Evolutionary conservation across 2,888 invertebrate genomes (phyloP).

Genomic region (Molorchus minor): DNA sequence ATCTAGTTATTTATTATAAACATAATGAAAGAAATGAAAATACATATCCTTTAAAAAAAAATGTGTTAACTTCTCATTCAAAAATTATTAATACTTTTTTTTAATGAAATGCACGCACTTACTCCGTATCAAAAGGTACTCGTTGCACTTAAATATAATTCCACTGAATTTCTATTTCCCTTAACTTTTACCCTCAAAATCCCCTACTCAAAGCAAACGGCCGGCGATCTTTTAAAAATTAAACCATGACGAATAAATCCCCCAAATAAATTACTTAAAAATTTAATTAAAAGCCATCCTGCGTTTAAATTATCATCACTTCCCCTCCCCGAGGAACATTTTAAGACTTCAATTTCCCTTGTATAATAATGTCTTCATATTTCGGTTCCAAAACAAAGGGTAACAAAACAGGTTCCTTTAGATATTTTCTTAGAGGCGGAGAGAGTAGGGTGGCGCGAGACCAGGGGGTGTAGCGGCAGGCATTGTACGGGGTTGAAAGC

Average conservation of each 20-base stretch:
- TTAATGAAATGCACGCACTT: too few relatives aligned
- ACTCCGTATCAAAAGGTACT: too few relatives aligned
- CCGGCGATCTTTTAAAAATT: constrained; percentile 3
- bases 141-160: too few relatives aligned
- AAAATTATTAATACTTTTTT: too few relatives aligned
- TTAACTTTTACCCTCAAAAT: too few relatives aligned
- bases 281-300: constrained; percentile 21
- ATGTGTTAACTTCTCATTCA: too few relatives aligned
- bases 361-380: constrained; percentile 20
- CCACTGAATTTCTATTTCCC: too few relatives aligned
- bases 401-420: constrained; percentile 26
- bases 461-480: constrained; percentile 47
- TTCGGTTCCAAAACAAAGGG: constrained; percentile 19
- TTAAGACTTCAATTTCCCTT: constrained; percentile 17
- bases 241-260: constrained; percentile 6
- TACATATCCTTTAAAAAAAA: too few relatives aligned
- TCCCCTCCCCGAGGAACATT: constrained; percentile 1
- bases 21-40: too few relatives aligned
- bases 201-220: too few relatives aligned
- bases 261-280: constrained; percentile 11
- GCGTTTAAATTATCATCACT: constrained; percentile 10
- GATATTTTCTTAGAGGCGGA: constrained; percentile 30
- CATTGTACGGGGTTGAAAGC: constrained; percentile 59
- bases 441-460: constrained; percentile 32
- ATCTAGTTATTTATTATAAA: too few relatives aligned